Percentiles rank a stretch among this genome's conserved stretches.
phyloP scores from a whole-genome alignment of 1,140 invertebrate genomes.

The Dreissena polymorpha region DNA sequence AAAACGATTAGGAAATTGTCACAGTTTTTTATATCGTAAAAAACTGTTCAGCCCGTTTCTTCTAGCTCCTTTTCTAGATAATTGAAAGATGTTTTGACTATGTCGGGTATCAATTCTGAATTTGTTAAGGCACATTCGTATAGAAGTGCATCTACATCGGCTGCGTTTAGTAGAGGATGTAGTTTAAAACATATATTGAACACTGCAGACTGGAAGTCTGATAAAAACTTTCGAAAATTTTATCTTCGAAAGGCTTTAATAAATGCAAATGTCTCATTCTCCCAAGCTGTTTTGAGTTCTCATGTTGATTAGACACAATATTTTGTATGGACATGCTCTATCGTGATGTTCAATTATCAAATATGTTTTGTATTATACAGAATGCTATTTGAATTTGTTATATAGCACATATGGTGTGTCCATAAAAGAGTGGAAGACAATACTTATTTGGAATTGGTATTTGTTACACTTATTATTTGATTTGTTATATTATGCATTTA shows the following conservation, averaged over 20 bases:
- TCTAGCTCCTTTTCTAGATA: constrained; percentile 35
- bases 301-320: neutral
- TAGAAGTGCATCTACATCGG: constrained; percentile 25
- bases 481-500: neutral
- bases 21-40: constrained; percentile 25
- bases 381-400: neutral
- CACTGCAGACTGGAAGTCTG: constrained; percentile 32
- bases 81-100: constrained; percentile 15
- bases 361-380: neutral
- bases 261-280: neutral
- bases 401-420: neutral
- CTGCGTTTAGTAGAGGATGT: constrained; percentile 14
- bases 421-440: neutral
- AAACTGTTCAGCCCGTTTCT: constrained; percentile 17
- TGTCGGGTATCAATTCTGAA: constrained; percentile 4
- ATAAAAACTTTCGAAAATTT: constrained; percentile 7
- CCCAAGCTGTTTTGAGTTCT: neutral
- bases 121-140: constrained; percentile 43
- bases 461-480: neutral
- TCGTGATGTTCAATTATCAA: neutral
- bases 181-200: constrained; percentile 13
- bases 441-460: neutral
- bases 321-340: neutral
- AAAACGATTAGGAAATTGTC: neutral
- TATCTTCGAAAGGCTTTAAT: neutral